phyloP scores from a whole-genome alignment of 2,888 invertebrate genomes.

The Macaria notata region DNA sequence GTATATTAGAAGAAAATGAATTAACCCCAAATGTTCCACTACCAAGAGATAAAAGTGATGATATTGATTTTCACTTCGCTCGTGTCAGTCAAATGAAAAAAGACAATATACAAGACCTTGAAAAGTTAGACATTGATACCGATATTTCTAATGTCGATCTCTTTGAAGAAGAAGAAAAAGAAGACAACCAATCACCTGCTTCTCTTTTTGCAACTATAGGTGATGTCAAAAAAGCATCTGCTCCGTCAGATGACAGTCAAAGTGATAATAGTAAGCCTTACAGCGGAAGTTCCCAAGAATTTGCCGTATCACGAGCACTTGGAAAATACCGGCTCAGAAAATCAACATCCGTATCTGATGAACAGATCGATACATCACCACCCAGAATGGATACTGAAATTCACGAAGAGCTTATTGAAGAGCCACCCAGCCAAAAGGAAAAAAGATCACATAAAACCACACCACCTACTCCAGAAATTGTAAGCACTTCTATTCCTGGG shows the following conservation, averaged over 20 bases:
- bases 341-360: conserved; percentile 87
- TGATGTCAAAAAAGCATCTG: conserved; percentile 85
- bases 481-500: conserved; percentile 66
- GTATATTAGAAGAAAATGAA: conserved; percentile 66
- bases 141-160: conserved; percentile 82
- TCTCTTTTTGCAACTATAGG: conserved; percentile 89
- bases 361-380: conserved; percentile 82
- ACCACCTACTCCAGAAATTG: conserved; percentile 66
- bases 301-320: conserved; percentile 90
- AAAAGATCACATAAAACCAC: conserved; percentile 52
- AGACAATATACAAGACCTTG: conserved; percentile 71
- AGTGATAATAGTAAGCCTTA: conserved; percentile 80
- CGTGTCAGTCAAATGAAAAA: conserved; percentile 80
- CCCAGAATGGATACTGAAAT: conserved; percentile 58
- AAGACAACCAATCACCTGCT: conserved; percentile 84
- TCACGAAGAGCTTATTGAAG: conserved; percentile 51
- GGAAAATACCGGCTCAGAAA: conserved; percentile 90
- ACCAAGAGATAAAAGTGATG: conserved; percentile 76
- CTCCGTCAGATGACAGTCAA: conserved; percentile 82
- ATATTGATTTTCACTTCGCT: conserved; percentile 78
- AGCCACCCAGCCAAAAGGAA: conserved; percentile 51
- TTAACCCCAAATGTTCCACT: conserved; percentile 44
- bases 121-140: conserved; percentile 81
- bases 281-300: conserved; percentile 89
- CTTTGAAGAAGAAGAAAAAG: conserved; percentile 84